Base-by-base conservation (phyloP, 2,113 vertebrate genomes). In the Zosterops lateralis region DNA sequence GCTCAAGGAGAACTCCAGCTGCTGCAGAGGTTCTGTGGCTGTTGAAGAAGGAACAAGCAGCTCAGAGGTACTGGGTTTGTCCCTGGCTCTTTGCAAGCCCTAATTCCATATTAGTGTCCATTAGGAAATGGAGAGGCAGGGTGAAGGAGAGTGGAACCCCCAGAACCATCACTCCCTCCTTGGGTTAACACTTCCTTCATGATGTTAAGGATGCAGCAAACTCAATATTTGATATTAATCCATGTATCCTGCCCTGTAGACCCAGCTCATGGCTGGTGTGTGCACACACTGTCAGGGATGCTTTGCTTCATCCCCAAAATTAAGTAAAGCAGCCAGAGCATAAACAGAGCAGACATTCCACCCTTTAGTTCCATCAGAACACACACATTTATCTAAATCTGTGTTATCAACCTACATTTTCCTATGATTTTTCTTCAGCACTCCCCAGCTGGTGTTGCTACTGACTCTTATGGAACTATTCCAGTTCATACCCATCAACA, bases 21-120 rank as follows among this genome's bases (percentile, higher is more conserved):
- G 36, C 77, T 8, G 1, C n/a, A 0, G 0, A 16, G 28, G 7
- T 4, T 48, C 40, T 26, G 45, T 84, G 45, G 14, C 45, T 65
- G 9, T 8, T 36, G 38, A 53, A 6, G 7, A 38, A 58, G 47
- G 44, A 11, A 13, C 14, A 25, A 66, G 56, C 36, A 70, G 56
- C 32, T 36, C 81, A 66, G 58, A 57, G 44, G 38, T 56, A 17
- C 22, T 8, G 48, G 56, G 38, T n/a, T 68, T 60, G 53, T 17
- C 48, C 17, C 38, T 17, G 47, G 44, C 28, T 50, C 6, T 64
- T 72, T 79, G 34, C 29, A 42, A 40, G n/a, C 26, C 12, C 13
- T 47, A 38, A 74, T 81, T 77, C 51, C 65, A 65, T 17, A 8
- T 47, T 14, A 16, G 4, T 3, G 22, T 29, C 53, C 79, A 24